Evolutionary conservation across 2,797 vertebrate species (phyloP).

Genomic region (Cynodonichthys magdalenae): DNA sequence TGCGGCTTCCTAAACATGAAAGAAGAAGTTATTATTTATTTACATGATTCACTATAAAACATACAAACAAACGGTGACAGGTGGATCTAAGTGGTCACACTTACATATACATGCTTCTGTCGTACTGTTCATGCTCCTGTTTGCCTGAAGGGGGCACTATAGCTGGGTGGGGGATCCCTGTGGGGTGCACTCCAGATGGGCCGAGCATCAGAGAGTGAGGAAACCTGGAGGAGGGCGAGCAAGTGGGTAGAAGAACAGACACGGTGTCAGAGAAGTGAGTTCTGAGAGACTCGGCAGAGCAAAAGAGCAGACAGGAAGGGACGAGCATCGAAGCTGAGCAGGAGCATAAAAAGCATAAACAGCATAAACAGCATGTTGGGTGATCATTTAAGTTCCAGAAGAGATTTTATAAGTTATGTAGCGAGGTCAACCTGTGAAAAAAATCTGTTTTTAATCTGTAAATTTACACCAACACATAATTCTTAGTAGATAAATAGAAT

Average conservation of each 20-base stretch:
- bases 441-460: neutral
- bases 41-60: too few species aligned
- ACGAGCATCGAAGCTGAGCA: conserved; percentile 26
- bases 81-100: conserved; percentile 13
- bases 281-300: conserved; percentile 1
- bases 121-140: conserved; percentile 93
- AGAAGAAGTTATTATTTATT: too few species aligned
- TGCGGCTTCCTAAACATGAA: conserved; percentile 87
- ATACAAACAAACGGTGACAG: neutral
- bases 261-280: conserved; percentile 5
- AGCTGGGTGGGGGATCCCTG: conserved; percentile 95
- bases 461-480: neutral
- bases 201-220: conserved; percentile 95
- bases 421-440: neutral
- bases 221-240: conserved; percentile 82
- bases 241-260: neutral
- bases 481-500: neutral
- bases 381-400: neutral
- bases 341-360: conserved; percentile 30
- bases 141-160: conserved; percentile 95
- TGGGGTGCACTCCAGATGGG: conserved; percentile 91
- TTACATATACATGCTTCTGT: conserved; percentile 90
- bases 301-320: neutral
- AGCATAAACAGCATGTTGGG: conserved; percentile 9
- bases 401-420: neutral